Base-by-base conservation (phyloP, 2,113 vertebrate genomes). In the Seriola aureovittata region DNA sequence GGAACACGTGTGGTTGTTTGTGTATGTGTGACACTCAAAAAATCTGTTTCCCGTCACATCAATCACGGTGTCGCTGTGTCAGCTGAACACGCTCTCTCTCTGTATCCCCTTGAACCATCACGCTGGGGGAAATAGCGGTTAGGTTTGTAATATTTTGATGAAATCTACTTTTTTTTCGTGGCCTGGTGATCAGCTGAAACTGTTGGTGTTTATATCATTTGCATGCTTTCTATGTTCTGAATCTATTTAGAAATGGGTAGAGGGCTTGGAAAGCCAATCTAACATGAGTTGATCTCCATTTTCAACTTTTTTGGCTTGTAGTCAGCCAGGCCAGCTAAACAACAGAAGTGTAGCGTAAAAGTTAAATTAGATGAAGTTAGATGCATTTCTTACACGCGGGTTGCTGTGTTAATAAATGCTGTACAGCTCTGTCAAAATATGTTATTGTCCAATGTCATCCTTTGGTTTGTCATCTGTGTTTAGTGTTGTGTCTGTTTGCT, bases 41-140 rank as follows among this genome's bases (percentile, higher is more conserved):
- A 78, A 75, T 84, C 66, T 63, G 73, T 69, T 82, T 87, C 63
- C 60, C 81, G 84, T 85, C 82, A 85, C 75, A 81, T 84, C 84
- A 68, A 21, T 88, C 81, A 71, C 55, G 1, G 40, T 42, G 46
- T 76, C 44, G 23, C 71, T 64, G 71, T 71, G 68, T 87, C 65
- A 81, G 79, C 79, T 65, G 0, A 78, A 83, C 73, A 14, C 2
- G 9, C 17, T 36, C 54, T 54, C 60, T 67, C n/a, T 68, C 25
- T 42, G 55, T 57, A 0, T 48, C 54, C 69, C 68, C 54, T 34
- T 52, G 17, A 75, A 69, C 50, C 17, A 32, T 4, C 1, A 23
- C 3, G 1, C 36, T 34, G 68, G 75, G 42, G 1, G 42, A 70
- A 77, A 74, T 55, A 16, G 16, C 13, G 2, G 29, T 38, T 40